Conservation (phyloP, 2,113 vertebrate species). For the Gobio gobio region DNA sequence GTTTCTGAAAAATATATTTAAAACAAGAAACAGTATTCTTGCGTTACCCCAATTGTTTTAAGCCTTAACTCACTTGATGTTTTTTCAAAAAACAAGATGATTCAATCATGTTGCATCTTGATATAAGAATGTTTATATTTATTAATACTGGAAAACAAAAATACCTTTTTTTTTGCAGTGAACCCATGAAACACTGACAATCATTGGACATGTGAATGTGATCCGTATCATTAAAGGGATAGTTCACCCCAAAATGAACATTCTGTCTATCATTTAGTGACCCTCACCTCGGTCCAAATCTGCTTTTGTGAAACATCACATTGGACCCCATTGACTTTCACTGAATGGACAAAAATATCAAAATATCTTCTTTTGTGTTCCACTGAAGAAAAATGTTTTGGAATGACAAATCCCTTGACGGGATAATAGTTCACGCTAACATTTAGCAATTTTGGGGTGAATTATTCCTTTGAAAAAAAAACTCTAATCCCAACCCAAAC, state of each 20-base stretch:
- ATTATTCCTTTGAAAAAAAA: neutral
- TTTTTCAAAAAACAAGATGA: neutral
- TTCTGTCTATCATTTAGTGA: neutral
- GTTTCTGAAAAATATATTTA: no score
- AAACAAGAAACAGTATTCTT: neutral
- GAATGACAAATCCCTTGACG: neutral
- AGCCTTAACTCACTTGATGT: neutral
- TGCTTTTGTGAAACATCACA: neutral
- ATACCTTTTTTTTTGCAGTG: neutral
- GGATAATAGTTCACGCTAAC: neutral
- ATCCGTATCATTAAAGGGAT: neutral
- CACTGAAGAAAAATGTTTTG: neutral
- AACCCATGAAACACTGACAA: neutral
- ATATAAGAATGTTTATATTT: neutral
- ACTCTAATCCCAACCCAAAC: neutral
- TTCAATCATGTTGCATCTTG: neutral
- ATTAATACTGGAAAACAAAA: neutral
- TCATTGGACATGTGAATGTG: slow-evolving; percentile 5
- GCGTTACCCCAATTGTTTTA: neutral
- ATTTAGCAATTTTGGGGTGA: neutral
- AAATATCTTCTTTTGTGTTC: neutral
- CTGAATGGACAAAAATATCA: neutral
- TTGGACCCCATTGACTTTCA: neutral
- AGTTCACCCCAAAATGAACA: neutral
- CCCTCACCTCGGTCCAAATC: neutral